Evolutionary conservation across 2,113 vertebrate genomes (phyloP), one percentile per base, ranked within the genome.

Genomic region (Gallinago media): DNA sequence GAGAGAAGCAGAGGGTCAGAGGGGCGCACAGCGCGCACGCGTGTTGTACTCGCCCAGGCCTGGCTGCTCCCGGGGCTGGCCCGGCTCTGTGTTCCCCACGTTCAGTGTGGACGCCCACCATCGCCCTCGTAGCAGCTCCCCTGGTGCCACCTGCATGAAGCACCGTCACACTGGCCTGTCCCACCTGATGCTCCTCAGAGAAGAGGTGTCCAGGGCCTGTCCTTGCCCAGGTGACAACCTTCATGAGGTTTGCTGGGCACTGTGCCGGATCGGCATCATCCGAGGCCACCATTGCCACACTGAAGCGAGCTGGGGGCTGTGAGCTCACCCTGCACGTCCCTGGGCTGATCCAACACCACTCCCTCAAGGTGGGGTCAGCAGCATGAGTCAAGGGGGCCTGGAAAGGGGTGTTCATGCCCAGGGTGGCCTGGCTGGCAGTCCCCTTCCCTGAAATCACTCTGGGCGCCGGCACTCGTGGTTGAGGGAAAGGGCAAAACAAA

Each of bases 1-100:
- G 98, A 98, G 96, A 98, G 94, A 89, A 95, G 95, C 81, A 98
- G 88, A 97, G 85, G 97, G 94, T 97, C 87, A 97, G 81, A 96
- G 1, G 0, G 8, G 16, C 12, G 17, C 44, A 58, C 7, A 77
- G 66, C 29, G 78, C 97, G 96, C 95, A 75, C 95, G 85, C 7
- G 7, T 52, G 89, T 56, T 85, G 31, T 44, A 40, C 49, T 61
- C 13, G 6, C 77, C 73, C 82, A 83, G 23, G 54, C 32, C 72
- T 34, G 70, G 76, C 52, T 47, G 84, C 52, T 78, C 81, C 68
- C 1, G 3, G n/a, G 79, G 42, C 44, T 1, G 2, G 11, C 0
- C 3, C 31, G 47, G 38, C n/a, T 70, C 61, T 58, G 40, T 0
- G 2, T 11, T 75, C 5, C 1, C 18, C 0, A 0, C 11, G 11